A percentile compares a stretch with the other conserved stretches of the same genome.
phyloP scores from a whole-genome alignment of 1,140 invertebrate genomes.

The Zaprionus lachaisei region DNA sequence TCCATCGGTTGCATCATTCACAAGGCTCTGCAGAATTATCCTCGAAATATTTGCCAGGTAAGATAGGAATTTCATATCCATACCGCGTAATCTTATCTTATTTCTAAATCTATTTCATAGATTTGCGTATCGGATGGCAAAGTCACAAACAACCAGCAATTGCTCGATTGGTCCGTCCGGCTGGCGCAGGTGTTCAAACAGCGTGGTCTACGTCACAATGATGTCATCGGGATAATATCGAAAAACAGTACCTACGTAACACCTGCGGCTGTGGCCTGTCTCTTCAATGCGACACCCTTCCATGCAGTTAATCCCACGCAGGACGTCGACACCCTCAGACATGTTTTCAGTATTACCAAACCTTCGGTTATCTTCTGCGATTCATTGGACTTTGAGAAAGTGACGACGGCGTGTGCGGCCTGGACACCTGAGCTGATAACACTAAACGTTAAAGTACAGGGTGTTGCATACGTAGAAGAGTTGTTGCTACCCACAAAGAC shows the following conservation, averaged over 20 bases:
- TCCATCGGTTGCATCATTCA: conserved; percentile 27
- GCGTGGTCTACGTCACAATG: conserved; percentile 14
- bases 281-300: conserved; percentile 28
- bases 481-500: conserved; percentile 33
- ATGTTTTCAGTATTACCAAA: not conserved
- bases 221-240: conserved; percentile 25
- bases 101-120: not conserved
- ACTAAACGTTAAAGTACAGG: conserved; percentile 26
- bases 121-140: conserved; percentile 16
- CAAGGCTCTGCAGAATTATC: conserved; percentile 8
- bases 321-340: conserved; percentile 3
- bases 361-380: conserved; percentile 1
- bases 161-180: conserved; percentile 25
- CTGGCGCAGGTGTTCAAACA: conserved; percentile 20
- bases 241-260: conserved; percentile 33
- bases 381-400: conserved; percentile 10
- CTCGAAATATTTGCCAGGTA: conserved; percentile 26
- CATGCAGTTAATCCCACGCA: conserved; percentile 21
- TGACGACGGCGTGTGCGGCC: conserved; percentile 1
- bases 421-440: conserved; percentile 37
- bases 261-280: conserved; percentile 27
- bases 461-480: conserved; percentile 28
- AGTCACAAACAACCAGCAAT: conserved; percentile 10
- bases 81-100: not conserved
- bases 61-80: not conserved